A percentile compares a stretch with the other conserved stretches of the same genome.
phyloP scores from a whole-genome alignment of 2,797 vertebrate genomes.

The Syndactyla subalaris region DNA sequence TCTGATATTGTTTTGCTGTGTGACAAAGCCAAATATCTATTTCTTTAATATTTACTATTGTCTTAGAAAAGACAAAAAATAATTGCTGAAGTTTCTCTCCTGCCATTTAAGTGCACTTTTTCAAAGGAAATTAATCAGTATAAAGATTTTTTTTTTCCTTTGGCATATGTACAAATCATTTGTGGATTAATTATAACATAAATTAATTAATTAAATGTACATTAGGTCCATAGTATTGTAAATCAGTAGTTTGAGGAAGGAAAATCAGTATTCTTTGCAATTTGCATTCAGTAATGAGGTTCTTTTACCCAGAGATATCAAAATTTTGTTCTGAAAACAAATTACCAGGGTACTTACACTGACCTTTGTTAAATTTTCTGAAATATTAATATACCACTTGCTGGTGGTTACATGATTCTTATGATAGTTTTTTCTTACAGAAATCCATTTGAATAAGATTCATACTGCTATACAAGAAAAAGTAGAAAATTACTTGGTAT shows the following conservation, averaged over 20 bases:
- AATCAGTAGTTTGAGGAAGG: constrained; percentile 31
- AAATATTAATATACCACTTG: neutral
- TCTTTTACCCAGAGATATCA: neutral
- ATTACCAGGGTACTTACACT: neutral
- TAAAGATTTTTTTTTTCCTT: neutral
- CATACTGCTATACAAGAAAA: neutral
- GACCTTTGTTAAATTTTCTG: neutral
- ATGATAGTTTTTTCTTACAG: neutral
- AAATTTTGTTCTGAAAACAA: neutral
- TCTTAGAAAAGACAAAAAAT: neutral
- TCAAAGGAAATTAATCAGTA: neutral
- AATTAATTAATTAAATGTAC: constrained; percentile 23
- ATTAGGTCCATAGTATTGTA: neutral
- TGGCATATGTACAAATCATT: constrained; percentile 19
- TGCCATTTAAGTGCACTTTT: constrained; percentile 22
- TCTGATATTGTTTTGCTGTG: neutral
- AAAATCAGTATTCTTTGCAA: constrained; percentile 1
- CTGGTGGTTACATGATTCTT: neutral
- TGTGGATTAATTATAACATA: constrained; percentile 32
- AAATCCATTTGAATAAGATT: neutral
- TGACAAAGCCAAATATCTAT: neutral
- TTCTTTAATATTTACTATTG: neutral
- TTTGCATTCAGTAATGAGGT: constrained; percentile 53
- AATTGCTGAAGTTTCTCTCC: neutral
- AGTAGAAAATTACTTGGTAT: neutral